Evolutionary conservation across 1,140 invertebrate species (phyloP).

Genomic region (Calliopsis andreniformis): DNA sequence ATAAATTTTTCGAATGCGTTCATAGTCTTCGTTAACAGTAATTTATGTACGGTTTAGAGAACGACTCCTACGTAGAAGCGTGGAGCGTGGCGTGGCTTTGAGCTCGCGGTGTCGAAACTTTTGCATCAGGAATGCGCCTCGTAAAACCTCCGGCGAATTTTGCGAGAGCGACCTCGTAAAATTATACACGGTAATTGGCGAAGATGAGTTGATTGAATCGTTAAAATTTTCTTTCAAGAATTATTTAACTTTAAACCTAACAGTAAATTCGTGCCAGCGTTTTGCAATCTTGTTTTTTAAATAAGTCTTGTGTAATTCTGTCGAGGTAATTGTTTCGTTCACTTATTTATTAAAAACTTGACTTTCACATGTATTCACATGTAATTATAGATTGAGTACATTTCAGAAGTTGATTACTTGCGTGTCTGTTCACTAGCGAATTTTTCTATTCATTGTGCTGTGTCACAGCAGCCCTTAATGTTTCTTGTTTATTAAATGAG

Average conservation of each 20-base stretch:
- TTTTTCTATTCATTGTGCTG: background rate
- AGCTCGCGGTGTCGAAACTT: slow-evolving; percentile 6
- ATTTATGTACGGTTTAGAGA: slow-evolving; percentile 56
- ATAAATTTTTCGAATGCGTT: slow-evolving; percentile 57
- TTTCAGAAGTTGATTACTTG: background rate
- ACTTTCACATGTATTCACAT: background rate
- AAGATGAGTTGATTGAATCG: background rate
- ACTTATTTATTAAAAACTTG: background rate
- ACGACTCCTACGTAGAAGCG: slow-evolving; percentile 41
- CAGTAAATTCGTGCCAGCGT: background rate
- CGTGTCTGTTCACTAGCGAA: background rate
- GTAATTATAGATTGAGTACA: background rate
- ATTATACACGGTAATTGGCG: background rate
- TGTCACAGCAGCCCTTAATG: background rate
- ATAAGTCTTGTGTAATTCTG: no score
- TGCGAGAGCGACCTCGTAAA: background rate
- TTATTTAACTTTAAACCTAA: no score
- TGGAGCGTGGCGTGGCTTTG: slow-evolving; percentile 41
- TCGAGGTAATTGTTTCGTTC: background rate
- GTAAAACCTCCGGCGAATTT: slow-evolving; percentile 10
- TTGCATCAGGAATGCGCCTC: slow-evolving; percentile 21
- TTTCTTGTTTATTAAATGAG: background rate
- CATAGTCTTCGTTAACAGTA: slow-evolving; percentile 51
- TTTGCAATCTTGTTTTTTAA: no score
- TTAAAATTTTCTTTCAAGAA: no score